Evolutionary conservation across 2,888 invertebrate genomes (phyloP).

Genomic region (Zygaena filipendulae): DNA sequence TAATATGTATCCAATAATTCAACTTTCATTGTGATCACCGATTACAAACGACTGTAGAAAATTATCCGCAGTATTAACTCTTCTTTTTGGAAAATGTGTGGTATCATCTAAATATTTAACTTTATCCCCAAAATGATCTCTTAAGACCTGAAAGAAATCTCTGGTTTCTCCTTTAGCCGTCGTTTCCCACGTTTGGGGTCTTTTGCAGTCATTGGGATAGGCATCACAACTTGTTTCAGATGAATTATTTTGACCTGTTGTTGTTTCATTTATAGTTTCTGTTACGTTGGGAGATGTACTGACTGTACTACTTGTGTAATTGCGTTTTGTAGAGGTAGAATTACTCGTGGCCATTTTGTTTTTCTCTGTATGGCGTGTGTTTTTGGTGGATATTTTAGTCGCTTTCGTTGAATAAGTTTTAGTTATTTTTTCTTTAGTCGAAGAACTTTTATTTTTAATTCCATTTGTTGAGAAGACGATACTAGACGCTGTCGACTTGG

Average conservation of each 20-base stretch:
- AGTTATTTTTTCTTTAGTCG: too few relatives aligned
- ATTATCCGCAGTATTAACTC: too few relatives aligned
- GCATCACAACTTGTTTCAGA: conserved; percentile 13
- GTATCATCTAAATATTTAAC: conserved; percentile 31
- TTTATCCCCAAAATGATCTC: conserved; percentile 30
- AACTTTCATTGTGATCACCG: conserved; percentile 23
- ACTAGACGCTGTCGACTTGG: too few relatives aligned
- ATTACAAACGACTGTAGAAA: conserved; percentile 23
- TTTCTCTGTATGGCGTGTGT: too few relatives aligned
- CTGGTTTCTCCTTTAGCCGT: conserved; percentile 41
- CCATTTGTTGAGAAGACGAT: too few relatives aligned
- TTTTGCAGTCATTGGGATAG: conserved; percentile 30
- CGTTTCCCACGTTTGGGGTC: conserved; percentile 46
- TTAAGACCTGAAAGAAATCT: conserved; percentile 44
- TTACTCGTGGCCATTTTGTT: too few relatives aligned
- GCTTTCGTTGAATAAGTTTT: too few relatives aligned
- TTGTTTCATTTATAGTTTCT: conserved; percentile 3
- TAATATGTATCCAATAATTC: too few relatives aligned
- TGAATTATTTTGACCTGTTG: conserved; percentile 3
- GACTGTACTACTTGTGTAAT: conserved; percentile 2
- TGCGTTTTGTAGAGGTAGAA: too few relatives aligned
- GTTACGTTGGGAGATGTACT: conserved; percentile 1
- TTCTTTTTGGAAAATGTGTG: conserved; percentile 30
- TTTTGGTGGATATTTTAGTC: too few relatives aligned
- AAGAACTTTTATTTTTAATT: too few relatives aligned